Evolutionary conservation across 2,797 vertebrate species (phyloP).

Genomic region (Loris lydekkerianus): DNA sequence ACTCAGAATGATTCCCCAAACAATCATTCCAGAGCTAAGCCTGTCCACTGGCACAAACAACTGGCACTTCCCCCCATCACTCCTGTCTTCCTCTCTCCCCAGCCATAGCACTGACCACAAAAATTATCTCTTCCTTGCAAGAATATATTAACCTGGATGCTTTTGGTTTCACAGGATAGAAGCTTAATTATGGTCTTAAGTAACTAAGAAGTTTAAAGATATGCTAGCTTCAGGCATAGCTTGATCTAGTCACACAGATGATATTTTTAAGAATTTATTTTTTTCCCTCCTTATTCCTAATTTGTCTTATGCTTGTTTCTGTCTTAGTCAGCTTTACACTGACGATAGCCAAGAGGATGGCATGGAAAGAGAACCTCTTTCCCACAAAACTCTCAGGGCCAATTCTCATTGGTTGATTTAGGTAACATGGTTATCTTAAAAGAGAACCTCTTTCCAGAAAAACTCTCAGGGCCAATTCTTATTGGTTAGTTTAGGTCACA

Average conservation of each 20-base stretch:
- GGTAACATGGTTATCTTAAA: background rate
- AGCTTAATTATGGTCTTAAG: background rate
- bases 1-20: background rate
- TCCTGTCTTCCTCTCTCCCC: background rate
- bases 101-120: background rate
- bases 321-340: background rate
- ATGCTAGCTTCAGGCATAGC: background rate
- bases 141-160: background rate
- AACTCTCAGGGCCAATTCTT: background rate
- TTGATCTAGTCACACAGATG: background rate
- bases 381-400: background rate
- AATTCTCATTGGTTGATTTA: background rate
- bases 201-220: background rate
- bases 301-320: background rate
- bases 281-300: background rate
- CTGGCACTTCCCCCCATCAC: fast-evolving
- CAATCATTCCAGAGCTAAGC: background rate
- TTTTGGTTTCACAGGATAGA: background rate
- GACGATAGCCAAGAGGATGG: background rate
- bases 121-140: background rate
- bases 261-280: background rate
- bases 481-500: background rate
- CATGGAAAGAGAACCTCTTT: background rate
- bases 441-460: background rate
- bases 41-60: background rate